Percentiles rank a stretch among this genome's conserved stretches.
phyloP scores from a whole-genome alignment of 2,888 invertebrate species.

The Drosophila meridionalis region DNA sequence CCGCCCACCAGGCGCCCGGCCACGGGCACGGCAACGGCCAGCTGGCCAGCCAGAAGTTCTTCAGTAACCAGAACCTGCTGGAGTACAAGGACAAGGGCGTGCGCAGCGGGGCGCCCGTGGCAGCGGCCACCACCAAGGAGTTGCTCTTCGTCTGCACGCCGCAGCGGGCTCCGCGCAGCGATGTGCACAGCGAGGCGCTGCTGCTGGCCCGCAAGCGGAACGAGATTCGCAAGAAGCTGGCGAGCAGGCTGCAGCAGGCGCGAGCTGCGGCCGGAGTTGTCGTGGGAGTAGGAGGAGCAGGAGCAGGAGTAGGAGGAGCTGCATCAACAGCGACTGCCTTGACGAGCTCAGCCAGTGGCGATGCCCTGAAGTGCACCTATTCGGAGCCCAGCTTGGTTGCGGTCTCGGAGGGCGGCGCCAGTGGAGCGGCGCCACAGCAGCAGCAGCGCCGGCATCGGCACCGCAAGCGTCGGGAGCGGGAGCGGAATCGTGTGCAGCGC shows the following conservation, averaged over 20 bases:
- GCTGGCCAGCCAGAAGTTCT: constrained; percentile 82
- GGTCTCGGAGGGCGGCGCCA: constrained; percentile 79
- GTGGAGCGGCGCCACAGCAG: constrained; percentile 34
- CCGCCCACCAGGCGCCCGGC: constrained; percentile 78
- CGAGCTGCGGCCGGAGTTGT: constrained; percentile 34
- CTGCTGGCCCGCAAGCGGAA: constrained; percentile 80
- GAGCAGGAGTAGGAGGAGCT: constrained; percentile 12
- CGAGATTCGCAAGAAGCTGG: constrained; percentile 81
- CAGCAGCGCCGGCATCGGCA: constrained; percentile 83
- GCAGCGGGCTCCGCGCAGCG: constrained; percentile 79
- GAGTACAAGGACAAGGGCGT: constrained; percentile 76
- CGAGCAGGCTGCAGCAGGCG: constrained; percentile 58
- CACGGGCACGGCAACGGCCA: constrained; percentile 66
- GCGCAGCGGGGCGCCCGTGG: constrained; percentile 47
- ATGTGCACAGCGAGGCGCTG: constrained; percentile 73
- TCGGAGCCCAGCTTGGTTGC: constrained; percentile 84
- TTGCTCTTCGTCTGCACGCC: constrained; percentile 84
- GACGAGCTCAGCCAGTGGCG: constrained; percentile 58
- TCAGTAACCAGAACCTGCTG: constrained; percentile 84
- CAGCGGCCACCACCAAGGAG: constrained; percentile 82
- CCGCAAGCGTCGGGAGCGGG: constrained; percentile 81
- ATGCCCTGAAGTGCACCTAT: constrained; percentile 83
- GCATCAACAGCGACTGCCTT: constrained; percentile 41
- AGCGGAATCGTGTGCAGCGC: constrained; percentile 82
- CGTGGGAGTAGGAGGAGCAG: constrained; percentile 10